These are phyloP conservation scores for Pyralis farinalis DNA, from an alignment of 2,888 invertebrate species.

Conservation along the genomic window DNA sequence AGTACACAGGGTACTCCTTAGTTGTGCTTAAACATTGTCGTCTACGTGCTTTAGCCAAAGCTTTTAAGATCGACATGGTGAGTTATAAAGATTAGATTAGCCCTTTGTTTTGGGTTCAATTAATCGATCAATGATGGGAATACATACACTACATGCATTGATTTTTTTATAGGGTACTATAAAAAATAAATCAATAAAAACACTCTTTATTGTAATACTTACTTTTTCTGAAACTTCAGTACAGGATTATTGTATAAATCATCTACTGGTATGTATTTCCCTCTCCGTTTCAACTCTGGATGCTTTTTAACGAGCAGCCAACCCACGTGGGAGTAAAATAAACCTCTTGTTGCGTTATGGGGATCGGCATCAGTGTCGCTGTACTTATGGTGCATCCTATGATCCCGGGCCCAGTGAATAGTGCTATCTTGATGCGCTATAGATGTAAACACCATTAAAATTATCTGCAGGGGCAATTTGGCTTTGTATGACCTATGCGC, in stretches of 20 bases:
- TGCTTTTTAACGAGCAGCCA: slow-evolving; percentile 90
- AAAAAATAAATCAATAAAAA: too few relatives aligned
- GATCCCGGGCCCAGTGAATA: slow-evolving; percentile 82
- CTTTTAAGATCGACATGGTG: too few relatives aligned
- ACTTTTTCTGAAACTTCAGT: slow-evolving; percentile 86
- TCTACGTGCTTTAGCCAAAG: too few relatives aligned
- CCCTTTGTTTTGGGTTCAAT: too few relatives aligned
- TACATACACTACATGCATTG: too few relatives aligned
- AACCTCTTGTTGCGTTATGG: slow-evolving; percentile 88
- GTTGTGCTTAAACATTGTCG: too few relatives aligned
- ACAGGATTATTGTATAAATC: slow-evolving; percentile 87
- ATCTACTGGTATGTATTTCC: slow-evolving; percentile 84
- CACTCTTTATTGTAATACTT: too few relatives aligned
- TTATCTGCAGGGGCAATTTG: slow-evolving; percentile 37
- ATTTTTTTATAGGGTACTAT: too few relatives aligned
- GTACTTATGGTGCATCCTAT: slow-evolving; percentile 87
- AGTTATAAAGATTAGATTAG: too few relatives aligned
- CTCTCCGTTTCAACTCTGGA: slow-evolving; percentile 85
- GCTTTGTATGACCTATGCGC: slow-evolving; percentile 42
- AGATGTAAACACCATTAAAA: slow-evolving; percentile 41
- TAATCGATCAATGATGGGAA: too few relatives aligned
- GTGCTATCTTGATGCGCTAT: slow-evolving; percentile 70
- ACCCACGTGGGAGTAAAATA: slow-evolving; percentile 93
- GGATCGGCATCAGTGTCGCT: slow-evolving; percentile 68
- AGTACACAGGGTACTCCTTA: too few relatives aligned